These are phyloP conservation scores for Notocelia uddmanniana DNA, from an alignment of 2,888 invertebrate species.

Conservation along the genomic window DNA sequence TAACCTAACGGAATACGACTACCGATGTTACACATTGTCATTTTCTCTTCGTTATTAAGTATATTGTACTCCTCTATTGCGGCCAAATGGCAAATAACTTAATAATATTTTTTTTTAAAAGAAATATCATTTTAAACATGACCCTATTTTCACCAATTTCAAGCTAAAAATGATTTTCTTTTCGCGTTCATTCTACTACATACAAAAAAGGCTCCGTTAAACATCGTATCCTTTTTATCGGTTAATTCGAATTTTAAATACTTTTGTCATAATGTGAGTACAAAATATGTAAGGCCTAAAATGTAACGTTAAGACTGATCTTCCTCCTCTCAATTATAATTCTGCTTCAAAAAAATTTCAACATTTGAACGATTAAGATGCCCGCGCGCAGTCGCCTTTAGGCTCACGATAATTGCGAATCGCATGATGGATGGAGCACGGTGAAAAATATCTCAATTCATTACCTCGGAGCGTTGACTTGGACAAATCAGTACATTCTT, in stretches of 20 bases:
- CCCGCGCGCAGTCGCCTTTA: conserved; percentile 22
- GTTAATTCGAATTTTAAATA: too few species aligned
- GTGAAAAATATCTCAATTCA: conserved; percentile 47
- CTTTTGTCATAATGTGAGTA: too few species aligned
- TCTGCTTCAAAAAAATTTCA: background rate
- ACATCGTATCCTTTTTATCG: too few species aligned
- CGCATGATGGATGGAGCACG: conserved; percentile 41
- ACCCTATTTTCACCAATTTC: background rate
- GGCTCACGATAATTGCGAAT: conserved; percentile 41
- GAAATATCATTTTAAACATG: background rate
- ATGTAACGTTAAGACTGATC: too few species aligned
- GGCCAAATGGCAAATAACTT: too few species aligned
- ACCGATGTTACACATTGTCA: background rate
- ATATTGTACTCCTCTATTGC: too few species aligned
- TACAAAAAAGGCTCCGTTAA: too few species aligned
- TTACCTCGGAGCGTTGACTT: conserved; percentile 26
- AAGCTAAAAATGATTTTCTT: background rate
- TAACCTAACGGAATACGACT: background rate
- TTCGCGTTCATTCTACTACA: too few species aligned
- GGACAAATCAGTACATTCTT: conserved; percentile 39
- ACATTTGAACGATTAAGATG: background rate
- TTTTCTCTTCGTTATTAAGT: too few species aligned
- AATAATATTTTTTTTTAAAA: too few species aligned
- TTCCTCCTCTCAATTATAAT: too few species aligned
- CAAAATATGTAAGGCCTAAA: too few species aligned